Conservation (phyloP, 2,888 invertebrate genomes). For the Caenorhabditis plicata region DNA sequence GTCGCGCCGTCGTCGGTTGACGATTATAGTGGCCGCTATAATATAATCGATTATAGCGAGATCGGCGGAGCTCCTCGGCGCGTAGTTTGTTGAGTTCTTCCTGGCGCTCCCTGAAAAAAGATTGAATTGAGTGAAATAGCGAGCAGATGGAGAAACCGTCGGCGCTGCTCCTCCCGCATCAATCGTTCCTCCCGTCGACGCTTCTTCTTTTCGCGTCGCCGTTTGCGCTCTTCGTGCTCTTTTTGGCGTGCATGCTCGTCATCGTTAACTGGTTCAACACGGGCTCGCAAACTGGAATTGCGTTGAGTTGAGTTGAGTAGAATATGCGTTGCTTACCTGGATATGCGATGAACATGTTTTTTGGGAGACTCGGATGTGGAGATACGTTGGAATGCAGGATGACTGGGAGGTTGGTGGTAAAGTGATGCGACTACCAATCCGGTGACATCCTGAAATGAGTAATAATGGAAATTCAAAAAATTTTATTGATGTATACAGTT, state of each 20-base stretch:
- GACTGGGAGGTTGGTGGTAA: conserved; percentile 34
- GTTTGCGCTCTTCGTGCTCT: background rate
- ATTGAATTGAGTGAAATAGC: background rate
- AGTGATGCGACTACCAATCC: conserved; percentile 28
- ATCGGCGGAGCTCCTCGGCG: conserved; percentile 6
- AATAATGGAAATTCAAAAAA: no score
- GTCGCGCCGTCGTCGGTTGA: no score
- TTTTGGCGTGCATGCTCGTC: background rate
- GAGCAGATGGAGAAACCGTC: background rate
- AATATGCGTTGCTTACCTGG: conserved; percentile 8
- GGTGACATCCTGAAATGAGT: conserved; percentile 13
- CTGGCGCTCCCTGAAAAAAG: conserved; percentile 19
- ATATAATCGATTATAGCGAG: background rate
- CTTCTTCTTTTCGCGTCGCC: conserved; percentile 20
- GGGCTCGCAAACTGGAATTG: conserved; percentile 24
- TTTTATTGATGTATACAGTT: no score
- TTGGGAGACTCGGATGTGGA: background rate
- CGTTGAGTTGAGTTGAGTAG: no score
- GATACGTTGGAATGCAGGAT: conserved; percentile 10
- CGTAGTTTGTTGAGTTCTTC: conserved; percentile 18
- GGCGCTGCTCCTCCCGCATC: conserved; percentile 5
- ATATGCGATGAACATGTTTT: conserved; percentile 24
- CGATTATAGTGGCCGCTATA: no score
- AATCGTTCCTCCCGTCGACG: conserved; percentile 17
- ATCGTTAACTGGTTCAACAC: conserved; percentile 12